A percentile compares a stretch with the other conserved stretches of the same genome.
These are phyloP conservation scores for Galeopsomyia nigrocyanea DNA, from an alignment of 2,888 invertebrate species.

Conservation along the genomic window DNA sequence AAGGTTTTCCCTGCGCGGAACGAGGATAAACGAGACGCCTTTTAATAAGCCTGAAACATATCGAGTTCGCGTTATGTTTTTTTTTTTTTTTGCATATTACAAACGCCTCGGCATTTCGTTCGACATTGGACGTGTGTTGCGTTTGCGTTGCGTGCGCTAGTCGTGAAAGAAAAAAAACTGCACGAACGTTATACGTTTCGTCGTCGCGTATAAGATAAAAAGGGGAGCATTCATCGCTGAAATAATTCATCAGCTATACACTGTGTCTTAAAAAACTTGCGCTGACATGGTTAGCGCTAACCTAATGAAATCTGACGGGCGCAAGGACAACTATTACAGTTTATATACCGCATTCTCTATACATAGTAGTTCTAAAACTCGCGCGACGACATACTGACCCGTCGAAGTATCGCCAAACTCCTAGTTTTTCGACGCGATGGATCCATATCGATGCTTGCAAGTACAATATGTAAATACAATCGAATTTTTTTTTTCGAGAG, in stretches of 20 bases:
- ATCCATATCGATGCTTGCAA: too few species aligned
- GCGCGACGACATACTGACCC: constrained; percentile 38
- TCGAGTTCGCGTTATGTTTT: too few species aligned
- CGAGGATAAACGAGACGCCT: constrained; percentile 7
- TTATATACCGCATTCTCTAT: constrained; percentile 21
- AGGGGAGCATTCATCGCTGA: not conserved
- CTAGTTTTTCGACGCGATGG: too few species aligned
- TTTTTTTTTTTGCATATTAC: too few species aligned
- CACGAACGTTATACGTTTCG: too few species aligned
- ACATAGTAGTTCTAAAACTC: constrained; percentile 1
- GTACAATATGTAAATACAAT: too few species aligned
- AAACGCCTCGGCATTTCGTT: too few species aligned
- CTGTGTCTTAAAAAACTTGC: not conserved
- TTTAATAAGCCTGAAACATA: not conserved
- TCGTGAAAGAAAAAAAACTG: too few species aligned
- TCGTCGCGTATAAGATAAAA: too few species aligned
- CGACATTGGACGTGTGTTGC: too few species aligned
- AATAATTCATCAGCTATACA: not conserved
- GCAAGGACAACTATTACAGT: constrained; percentile 20
- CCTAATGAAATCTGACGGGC: constrained; percentile 15
- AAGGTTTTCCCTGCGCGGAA: constrained; percentile 3
- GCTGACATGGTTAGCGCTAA: constrained; percentile 5
- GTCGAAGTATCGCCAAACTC: not conserved
- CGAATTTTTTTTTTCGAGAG: too few species aligned
- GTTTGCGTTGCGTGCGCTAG: too few species aligned